These are phyloP conservation scores for Machaerirhynchus nigripectus DNA, from an alignment of 2,113 vertebrate genomes.

Conservation along the genomic window DNA sequence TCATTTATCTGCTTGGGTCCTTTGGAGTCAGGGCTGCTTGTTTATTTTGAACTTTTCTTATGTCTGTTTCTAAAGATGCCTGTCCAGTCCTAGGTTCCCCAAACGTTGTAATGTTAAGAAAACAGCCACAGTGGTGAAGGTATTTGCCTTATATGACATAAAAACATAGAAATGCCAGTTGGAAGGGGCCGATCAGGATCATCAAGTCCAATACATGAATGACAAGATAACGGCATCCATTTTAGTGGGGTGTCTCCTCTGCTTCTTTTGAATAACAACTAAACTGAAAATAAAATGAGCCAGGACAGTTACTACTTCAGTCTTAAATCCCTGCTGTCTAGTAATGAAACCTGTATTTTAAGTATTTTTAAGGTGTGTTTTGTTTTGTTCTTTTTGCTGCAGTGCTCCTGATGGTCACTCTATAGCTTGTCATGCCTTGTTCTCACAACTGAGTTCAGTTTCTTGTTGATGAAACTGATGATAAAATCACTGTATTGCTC, in stretches of 20 bases:
- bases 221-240: not conserved
- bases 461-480: not conserved
- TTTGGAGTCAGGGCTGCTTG: not conserved
- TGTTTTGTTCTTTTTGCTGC: not conserved
- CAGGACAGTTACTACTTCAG: not conserved
- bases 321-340: not conserved
- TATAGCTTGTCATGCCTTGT: not conserved
- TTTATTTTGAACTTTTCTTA: not conserved
- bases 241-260: not conserved
- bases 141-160: not conserved
- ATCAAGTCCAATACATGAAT: not conserved
- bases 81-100: not conserved
- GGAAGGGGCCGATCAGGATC: not conserved
- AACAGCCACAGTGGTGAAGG: not conserved
- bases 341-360: not conserved
- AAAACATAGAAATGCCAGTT: not conserved
- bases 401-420: not conserved
- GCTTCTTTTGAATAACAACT: not conserved
- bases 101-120: not conserved
- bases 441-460: not conserved
- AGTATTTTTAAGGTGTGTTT: not conserved
- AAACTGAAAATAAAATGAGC: not conserved
- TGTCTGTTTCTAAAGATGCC: not conserved
- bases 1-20: fast-evolving
- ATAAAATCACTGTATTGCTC: not conserved